Base-by-base conservation (phyloP, 2,113 vertebrate genomes). In the Melanotaenia duboulayi region DNA sequence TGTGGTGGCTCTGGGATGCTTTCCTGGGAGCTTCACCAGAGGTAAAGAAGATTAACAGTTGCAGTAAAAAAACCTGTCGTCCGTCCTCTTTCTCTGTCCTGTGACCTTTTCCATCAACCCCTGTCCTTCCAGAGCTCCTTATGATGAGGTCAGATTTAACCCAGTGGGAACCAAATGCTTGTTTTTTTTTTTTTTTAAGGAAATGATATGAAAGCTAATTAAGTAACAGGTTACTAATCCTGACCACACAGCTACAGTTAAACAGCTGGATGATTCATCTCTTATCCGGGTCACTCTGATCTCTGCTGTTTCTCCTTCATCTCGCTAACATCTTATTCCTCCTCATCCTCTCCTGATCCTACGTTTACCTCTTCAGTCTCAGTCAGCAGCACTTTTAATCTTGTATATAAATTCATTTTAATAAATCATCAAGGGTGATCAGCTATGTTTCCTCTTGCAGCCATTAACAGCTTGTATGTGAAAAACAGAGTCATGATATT, bases 1-100 rank as follows among this genome's bases (percentile, higher is more conserved):
- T 72, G 9, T 88, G 87, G 82, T 89, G 88, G 81, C 85, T 91
- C 78, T 92, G 88, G 83, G 90, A 85, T 24, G 39, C 78, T 80
- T 82, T 90, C 76, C 80, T 83, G 58, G 83, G 72, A 65, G 11
- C 54, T 65, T 67, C 62, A 58, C 72, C 79, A 48, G 81, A 92
- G 93, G 93, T 94, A 94, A 90, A 79, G 11, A 78, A 51, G 55
- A 25, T 11, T 1, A 14, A 76, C 49, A 23, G 48, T 69, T 28
- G 25, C 44, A 39, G 50, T 67, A 24, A 51, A 74, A 74, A 74
- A 60, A 16, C 16, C 6, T 32, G 13, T 59, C 20, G 48, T 62
- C 6, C 35, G 0, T 13, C 23, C 22, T 54, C 55, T 71, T 0
- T 54, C 13, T 48, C 59, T 72, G 42, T 71, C 22, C 40, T 63